Conservation (phyloP, 1,140 invertebrate species). For the Zelostemma sp. region DNA sequence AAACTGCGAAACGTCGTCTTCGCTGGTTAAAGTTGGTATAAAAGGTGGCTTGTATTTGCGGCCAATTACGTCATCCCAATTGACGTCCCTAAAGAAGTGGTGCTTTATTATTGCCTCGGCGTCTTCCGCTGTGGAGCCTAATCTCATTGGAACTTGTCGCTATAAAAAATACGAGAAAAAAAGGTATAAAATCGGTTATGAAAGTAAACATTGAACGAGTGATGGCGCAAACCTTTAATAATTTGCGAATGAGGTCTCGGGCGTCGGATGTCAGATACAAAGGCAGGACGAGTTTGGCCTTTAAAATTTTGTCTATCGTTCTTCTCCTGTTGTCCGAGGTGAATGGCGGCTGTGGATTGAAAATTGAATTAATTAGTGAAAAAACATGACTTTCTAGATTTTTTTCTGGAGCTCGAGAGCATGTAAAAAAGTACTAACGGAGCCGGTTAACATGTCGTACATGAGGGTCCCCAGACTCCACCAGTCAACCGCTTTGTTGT, state of each 20-base stretch:
- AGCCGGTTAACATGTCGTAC: conserved; percentile 99
- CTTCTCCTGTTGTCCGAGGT: conserved; percentile 96
- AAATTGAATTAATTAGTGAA: conserved; percentile 27
- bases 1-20: conserved; percentile 98
- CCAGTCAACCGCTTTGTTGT: conserved; percentile 99
- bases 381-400: no score
- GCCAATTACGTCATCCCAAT: conserved; percentile 92
- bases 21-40: conserved; percentile 86
- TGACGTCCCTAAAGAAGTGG: conserved; percentile 92
- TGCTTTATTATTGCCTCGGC: conserved; percentile 90
- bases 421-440: conserved; percentile 74
- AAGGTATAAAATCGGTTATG: conserved; percentile 5
- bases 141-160: conserved; percentile 77
- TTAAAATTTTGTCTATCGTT: conserved; percentile 98
- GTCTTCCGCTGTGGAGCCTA: conserved; percentile 86
- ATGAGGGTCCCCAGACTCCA: conserved; percentile 99
- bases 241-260: conserved; percentile 88
- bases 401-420: no score
- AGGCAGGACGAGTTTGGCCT: conserved; percentile 93
- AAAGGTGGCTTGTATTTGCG: conserved; percentile 91
- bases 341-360: conserved; percentile 89
- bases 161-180: conserved; percentile 51
- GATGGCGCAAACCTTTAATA: conserved; percentile 81
- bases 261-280: conserved; percentile 96
- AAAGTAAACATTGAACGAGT: no score